Conservation (phyloP, 2,888 invertebrate species). For the Temnothorax ravouxi region DNA sequence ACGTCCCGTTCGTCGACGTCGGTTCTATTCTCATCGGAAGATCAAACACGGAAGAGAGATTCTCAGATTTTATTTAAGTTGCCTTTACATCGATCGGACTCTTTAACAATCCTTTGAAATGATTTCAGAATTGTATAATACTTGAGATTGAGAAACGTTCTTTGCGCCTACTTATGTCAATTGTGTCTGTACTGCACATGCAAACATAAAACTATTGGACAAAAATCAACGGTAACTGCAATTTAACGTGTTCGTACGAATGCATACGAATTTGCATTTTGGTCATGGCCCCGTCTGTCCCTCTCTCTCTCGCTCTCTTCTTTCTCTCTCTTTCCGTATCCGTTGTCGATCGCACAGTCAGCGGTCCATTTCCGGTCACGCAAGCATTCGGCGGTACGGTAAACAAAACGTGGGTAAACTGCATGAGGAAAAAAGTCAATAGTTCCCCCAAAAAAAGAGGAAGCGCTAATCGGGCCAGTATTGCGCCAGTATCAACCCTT, state of each 20-base stretch:
- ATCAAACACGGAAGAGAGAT: constrained; percentile 42
- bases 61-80: background rate
- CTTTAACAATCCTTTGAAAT: background rate
- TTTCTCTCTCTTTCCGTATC: constrained; percentile 55
- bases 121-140: background rate
- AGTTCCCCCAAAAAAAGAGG: constrained; percentile 1
- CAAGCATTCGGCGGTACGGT: constrained; percentile 66
- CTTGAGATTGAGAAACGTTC: background rate
- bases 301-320: constrained; percentile 4
- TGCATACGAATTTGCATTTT: constrained; percentile 49
- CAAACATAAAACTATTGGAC: background rate
- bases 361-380: constrained; percentile 69
- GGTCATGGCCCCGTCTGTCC: constrained; percentile 35
- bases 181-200: background rate
- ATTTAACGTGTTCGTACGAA: constrained; percentile 3
- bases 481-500: constrained; percentile 21
- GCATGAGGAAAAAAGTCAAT: constrained; percentile 17
- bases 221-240: background rate
- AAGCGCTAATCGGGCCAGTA: constrained; percentile 18
- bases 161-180: background rate
- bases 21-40: constrained; percentile 37
- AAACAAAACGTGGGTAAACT: constrained; percentile 68
- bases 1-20: constrained; percentile 16
- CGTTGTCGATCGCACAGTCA: constrained; percentile 64
- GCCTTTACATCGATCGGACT: background rate